A percentile compares a stretch with the other conserved stretches of the same genome.
phyloP scores from a whole-genome alignment of 2,797 vertebrate genomes.

The Sphenopsis melanotis region DNA sequence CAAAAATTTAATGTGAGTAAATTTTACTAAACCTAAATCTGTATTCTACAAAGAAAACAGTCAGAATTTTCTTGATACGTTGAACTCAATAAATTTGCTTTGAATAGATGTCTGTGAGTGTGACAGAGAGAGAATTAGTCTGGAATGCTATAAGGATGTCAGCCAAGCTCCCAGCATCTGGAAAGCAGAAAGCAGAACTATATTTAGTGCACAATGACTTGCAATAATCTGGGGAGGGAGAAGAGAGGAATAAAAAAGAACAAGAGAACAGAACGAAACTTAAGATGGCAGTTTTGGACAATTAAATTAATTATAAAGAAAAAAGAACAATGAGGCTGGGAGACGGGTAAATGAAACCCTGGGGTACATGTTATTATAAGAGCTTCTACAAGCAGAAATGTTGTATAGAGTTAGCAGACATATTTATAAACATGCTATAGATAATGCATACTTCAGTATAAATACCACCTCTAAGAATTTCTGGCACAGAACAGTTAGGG shows the following conservation, averaged over 20 bases:
- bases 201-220: constrained; percentile 81
- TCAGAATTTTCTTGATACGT: background rate
- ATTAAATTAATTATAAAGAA: constrained; percentile 59
- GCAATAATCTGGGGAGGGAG: constrained; percentile 69
- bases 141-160: constrained; percentile 65
- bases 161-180: constrained; percentile 73
- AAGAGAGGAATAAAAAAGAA: background rate
- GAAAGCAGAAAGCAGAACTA: constrained; percentile 73
- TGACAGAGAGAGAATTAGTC: constrained; percentile 17
- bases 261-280: constrained; percentile 42
- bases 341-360: constrained; percentile 19
- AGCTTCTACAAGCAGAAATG: constrained; percentile 2
- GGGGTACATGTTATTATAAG: constrained; percentile 40
- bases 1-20: background rate
- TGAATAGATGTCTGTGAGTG: constrained; percentile 34
- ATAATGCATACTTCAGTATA: constrained; percentile 47
- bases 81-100: constrained; percentile 37
- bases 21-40: background rate
- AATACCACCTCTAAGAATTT: constrained; percentile 59
- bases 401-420: constrained; percentile 53
- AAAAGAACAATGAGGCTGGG: constrained; percentile 33
- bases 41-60: background rate
- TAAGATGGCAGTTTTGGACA: constrained; percentile 35
- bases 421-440: constrained; percentile 63
- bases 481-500: constrained; percentile 32